Percentiles rank a stretch among this genome's conserved stretches.
Evolutionary conservation across 2,888 invertebrate species (phyloP).

Genomic region (Eumacrocentrus americanus): DNA sequence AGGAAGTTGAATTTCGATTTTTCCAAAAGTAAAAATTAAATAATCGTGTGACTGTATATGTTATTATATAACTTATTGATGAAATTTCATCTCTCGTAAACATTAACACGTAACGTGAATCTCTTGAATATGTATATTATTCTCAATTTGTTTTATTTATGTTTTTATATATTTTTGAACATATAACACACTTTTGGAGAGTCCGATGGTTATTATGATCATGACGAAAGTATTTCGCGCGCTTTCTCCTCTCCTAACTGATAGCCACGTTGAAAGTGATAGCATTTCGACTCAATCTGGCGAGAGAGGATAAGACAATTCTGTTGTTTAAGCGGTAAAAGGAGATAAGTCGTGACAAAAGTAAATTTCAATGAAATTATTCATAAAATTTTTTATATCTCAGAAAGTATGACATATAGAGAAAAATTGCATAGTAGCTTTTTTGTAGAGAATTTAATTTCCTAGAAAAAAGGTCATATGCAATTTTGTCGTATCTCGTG

Average conservation of each 20-base stretch:
- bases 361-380: no score
- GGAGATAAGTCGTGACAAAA: no score
- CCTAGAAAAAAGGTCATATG: no score
- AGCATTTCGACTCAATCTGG: background rate
- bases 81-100: background rate
- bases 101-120: background rate
- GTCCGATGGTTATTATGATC: background rate
- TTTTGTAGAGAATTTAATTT: no score
- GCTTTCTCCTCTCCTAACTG: background rate
- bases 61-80: background rate
- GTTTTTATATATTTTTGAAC: no score
- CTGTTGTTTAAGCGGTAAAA: no score
- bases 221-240: slow-evolving; percentile 6
- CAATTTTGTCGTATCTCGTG: no score
- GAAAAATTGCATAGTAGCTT: no score
- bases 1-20: background rate
- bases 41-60: background rate
- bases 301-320: slow-evolving; percentile 5
- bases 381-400: no score
- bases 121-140: background rate
- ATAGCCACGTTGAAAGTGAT: slow-evolving; percentile 15
- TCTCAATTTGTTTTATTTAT: no score
- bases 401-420: no score
- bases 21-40: background rate
- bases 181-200: background rate